Base-by-base conservation (phyloP, 2,113 vertebrate genomes). In the Atrichornis clamosus region DNA sequence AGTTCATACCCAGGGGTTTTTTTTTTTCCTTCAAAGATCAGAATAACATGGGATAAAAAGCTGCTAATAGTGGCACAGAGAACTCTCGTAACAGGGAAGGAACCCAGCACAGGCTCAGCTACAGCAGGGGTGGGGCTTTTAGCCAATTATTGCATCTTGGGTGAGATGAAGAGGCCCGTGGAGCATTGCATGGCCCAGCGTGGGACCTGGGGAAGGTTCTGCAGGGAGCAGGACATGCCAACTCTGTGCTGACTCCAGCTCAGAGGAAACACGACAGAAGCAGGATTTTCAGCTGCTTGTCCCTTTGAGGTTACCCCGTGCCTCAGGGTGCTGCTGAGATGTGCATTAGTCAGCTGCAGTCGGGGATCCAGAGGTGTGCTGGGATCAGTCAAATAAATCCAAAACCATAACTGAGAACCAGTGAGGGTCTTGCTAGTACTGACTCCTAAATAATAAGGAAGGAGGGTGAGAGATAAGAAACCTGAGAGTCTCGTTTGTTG, bases 191-290 rank as follows among this genome's bases (percentile, higher is more conserved):
- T 33, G 41, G 41, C 62, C 58, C 67, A 60, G 16, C 0, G 1
- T 49, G 59, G 78, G 30, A 63, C 8, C 28, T 39, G 68, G 27
- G 59, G 37, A 70, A 41, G 28, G 41, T 46, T 14, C 41, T 7
- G 4, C 1, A 0, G 63, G 70, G 46, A 85, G 37, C 44, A 69
- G 58, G 53, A 33, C 0, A 0, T 24, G n/a, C 41, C 1, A 10
- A 33, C 6, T 22, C 52, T 1, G 1, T 1, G 0, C 81, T 50
- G 74, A 11, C 22, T 83, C 41, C 0, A 0, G 27, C 87, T 83
- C 52, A 20, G 58, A 50, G 53, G 74, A 60, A 80, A 67, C 52
- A 11, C 2, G 46, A 42, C 7, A 65, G 74, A 42, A 73, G 37
- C 27, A 86, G 55, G 28, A 47, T 55, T 91, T 63, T 73, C 58